Percentiles rank a stretch among this genome's conserved stretches.
Conservation (phyloP, 2,797 vertebrate species). For the Sebastes elongatus region DNA sequence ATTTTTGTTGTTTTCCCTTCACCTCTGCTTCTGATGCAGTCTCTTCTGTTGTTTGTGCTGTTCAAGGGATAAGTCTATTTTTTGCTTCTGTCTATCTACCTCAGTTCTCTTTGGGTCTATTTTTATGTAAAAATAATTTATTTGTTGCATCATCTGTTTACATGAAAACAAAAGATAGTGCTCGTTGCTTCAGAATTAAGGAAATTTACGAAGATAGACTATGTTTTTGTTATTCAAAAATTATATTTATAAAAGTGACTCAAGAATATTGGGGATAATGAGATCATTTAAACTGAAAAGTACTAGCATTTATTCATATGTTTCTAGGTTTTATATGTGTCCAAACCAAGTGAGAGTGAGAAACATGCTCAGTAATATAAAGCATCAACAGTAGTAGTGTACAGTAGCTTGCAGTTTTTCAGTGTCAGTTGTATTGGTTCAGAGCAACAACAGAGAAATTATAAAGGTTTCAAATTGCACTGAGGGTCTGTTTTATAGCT, state of each 20-base stretch:
- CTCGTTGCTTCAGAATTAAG: neutral
- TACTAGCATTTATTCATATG: neutral
- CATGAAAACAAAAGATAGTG: neutral
- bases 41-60: neutral
- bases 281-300: neutral
- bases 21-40: neutral
- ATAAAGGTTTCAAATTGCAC: neutral
- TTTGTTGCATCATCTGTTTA: neutral
- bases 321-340: neutral
- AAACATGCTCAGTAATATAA: neutral
- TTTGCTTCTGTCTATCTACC: neutral
- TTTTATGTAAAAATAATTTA: neutral
- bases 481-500: neutral
- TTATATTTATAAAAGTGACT: neutral
- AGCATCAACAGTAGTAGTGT: neutral
- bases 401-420: neutral
- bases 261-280: neutral
- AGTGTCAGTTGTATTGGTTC: neutral
- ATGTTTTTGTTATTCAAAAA: neutral
- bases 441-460: neutral
- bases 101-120: neutral
- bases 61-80: neutral
- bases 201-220: neutral
- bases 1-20: neutral
- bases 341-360: neutral